A percentile compares a stretch with the other conserved stretches of the same genome.
phyloP scores from a whole-genome alignment of 2,888 invertebrate genomes.

The Euphydryas editha region DNA sequence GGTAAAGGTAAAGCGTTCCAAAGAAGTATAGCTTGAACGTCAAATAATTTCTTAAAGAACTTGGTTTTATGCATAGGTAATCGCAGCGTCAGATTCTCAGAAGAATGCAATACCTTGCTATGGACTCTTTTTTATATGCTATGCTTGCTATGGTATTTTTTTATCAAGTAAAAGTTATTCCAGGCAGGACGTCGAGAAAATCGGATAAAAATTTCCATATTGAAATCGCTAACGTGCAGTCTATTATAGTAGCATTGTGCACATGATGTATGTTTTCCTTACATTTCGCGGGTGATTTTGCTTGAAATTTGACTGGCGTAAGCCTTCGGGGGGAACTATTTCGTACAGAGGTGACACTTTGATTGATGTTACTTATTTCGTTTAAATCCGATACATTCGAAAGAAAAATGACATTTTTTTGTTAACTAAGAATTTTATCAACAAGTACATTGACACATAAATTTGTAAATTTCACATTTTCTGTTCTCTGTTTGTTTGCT shows the following conservation, averaged over 20 bases:
- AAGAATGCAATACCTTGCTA: no score
- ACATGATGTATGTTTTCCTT: constrained; percentile 77
- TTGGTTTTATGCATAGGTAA: no score
- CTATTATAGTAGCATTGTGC: constrained; percentile 74
- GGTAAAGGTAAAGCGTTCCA: no score
- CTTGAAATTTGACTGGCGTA: constrained; percentile 64
- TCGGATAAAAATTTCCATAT: constrained; percentile 72
- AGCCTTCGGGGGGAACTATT: constrained; percentile 56
- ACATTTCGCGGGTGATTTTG: constrained; percentile 63
- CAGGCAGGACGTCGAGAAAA: constrained; percentile 66
- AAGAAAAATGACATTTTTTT: constrained; percentile 44
- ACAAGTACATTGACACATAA: no score
- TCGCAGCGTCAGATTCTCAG: no score
- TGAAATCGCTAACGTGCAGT: constrained; percentile 60
- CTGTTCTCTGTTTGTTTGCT: no score
- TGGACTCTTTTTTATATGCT: no score
- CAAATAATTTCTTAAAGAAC: no score
- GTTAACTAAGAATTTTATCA: constrained; percentile 21
- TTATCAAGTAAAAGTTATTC: constrained; percentile 68
- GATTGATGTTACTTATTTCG: constrained; percentile 67
- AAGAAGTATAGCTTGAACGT: no score
- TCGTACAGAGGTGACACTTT: constrained; percentile 61
- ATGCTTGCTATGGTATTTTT: no score
- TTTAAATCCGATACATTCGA: constrained; percentile 46
- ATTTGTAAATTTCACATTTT: no score